Evolutionary conservation across 2,797 vertebrate genomes (phyloP), one percentile per base, ranked within the genome.

Genomic region (Natrix natrix): DNA sequence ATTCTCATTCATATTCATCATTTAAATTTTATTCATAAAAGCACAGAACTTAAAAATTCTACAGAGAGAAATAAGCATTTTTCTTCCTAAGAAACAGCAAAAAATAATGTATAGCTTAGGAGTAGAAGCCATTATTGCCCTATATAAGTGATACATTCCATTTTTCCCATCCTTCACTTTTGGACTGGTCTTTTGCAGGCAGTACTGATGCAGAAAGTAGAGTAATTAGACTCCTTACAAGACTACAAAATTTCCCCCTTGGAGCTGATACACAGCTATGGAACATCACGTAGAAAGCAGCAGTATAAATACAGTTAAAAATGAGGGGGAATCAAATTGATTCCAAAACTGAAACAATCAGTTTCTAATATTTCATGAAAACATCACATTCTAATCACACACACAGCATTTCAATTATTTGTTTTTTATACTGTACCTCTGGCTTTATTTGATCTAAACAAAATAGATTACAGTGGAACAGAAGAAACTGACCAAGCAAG

Each of bases 341-440:
- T 74, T 88, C 86, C 63, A 91, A 91, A 94, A 95, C 43, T 92
- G 90, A 93, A 93, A 94, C 92, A 43, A 0, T 10, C 87, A 93
- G 26, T 56, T 92, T 90, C 89, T 26, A 3, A 57, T 5, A 86
- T 86, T 61, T 88, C 8, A 74, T 26, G 43, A 8, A 60, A 55
- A 83, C 22, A 86, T 78, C 63, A 57, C 86, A 90, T 87, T 60
- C 93, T 56, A 52, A 5, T 5, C 48, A 52, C 4, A 52, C 48
- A 52, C 48, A 52, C 48, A 52, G 48, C 90, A 92, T 92, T 1
- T 0, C 28, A 91, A 26, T 88, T 32, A 7, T 32, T 95, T 92
- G 3, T 93, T 92, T 32, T 92, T 92, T 0, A 61, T 20, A 93
- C 57, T 1, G 16, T 57, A 57, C 93, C 78, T 90, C 83, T 90